These are phyloP conservation scores for Lordiphosa collinella DNA, from an alignment of 1,140 invertebrate genomes.

Conservation along the genomic window DNA sequence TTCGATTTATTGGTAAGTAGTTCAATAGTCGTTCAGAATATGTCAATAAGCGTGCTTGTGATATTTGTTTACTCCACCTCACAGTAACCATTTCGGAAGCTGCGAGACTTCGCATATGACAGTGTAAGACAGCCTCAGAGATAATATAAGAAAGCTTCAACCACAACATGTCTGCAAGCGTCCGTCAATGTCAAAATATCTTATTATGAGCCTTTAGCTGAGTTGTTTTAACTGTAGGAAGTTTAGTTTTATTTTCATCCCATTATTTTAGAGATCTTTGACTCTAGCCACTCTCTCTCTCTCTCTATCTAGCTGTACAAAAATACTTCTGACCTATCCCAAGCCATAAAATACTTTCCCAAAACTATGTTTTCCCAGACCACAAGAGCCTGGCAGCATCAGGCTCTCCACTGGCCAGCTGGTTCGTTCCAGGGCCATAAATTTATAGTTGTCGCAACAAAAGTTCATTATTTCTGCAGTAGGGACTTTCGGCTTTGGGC, in stretches of 20 bases:
- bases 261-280: neutral
- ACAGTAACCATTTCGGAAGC: too few species aligned
- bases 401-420: slow-evolving; percentile 21
- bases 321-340: slow-evolving; percentile 7
- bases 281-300: neutral
- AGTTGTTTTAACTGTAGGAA: neutral
- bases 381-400: slow-evolving; percentile 3
- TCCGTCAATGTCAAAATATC: too few species aligned
- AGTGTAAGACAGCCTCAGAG: too few species aligned
- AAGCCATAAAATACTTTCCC: slow-evolving; percentile 7
- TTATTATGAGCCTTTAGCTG: too few species aligned
- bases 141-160: too few species aligned
- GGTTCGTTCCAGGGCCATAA: slow-evolving; percentile 48
- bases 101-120: too few species aligned
- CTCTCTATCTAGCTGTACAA: neutral
- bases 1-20: too few species aligned
- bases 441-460: slow-evolving; percentile 72
- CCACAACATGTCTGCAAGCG: too few species aligned
- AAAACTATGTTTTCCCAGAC: slow-evolving; percentile 13
- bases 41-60: too few species aligned
- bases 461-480: slow-evolving; percentile 72
- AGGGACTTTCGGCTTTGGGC: too few species aligned
- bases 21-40: too few species aligned
- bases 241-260: neutral
- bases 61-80: too few species aligned